Evolutionary conservation across 1,140 invertebrate genomes (phyloP).

Genomic region (Linepithema humile): DNA sequence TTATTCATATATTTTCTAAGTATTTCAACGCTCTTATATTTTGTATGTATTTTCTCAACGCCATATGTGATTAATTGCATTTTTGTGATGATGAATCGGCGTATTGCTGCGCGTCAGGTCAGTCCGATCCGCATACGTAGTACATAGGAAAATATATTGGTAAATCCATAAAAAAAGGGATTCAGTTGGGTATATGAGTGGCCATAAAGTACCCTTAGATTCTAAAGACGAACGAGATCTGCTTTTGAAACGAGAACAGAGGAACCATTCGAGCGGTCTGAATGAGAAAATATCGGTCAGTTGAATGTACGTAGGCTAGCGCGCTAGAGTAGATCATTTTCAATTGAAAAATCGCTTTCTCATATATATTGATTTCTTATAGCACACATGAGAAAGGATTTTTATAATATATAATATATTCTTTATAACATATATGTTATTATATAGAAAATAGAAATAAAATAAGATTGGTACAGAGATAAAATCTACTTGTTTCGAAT

Average conservation of each 20-base stretch:
- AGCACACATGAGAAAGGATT: no score
- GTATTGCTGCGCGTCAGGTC: background rate
- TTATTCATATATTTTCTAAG: no score
- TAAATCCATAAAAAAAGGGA: background rate
- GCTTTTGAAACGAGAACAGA: background rate
- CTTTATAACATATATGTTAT: no score
- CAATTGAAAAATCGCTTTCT: background rate
- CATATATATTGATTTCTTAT: background rate
- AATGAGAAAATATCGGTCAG: constrained; percentile 22
- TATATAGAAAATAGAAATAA: no score
- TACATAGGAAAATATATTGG: background rate
- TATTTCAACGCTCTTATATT: background rate
- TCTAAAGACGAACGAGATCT: background rate
- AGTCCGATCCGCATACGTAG: background rate
- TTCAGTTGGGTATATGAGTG: background rate
- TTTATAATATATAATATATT: no score
- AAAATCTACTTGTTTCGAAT: no score
- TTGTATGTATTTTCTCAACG: background rate
- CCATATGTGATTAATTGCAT: background rate
- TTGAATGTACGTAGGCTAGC: background rate
- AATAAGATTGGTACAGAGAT: no score
- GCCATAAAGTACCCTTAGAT: background rate
- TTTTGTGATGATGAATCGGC: background rate
- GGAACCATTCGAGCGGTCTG: background rate
- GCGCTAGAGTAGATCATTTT: no score